phyloP scores from a whole-genome alignment of 2,888 invertebrate species.

The Willowsia nigromaculata region DNA sequence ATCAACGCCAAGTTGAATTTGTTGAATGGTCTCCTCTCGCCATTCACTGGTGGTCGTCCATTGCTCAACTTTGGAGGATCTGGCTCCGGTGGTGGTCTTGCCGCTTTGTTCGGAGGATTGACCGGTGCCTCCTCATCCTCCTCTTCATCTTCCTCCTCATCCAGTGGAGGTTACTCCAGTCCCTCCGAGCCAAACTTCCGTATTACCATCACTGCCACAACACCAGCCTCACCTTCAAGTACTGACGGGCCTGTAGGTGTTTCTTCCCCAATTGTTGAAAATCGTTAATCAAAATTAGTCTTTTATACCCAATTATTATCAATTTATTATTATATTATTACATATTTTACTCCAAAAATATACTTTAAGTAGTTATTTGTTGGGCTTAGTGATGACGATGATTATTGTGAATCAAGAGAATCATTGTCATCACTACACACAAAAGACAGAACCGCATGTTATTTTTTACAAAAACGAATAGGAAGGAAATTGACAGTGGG shows the following conservation, averaged over 20 bases:
- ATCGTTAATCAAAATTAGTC: conserved; percentile 67
- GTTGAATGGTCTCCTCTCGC: conserved; percentile 78
- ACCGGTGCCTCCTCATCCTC: conserved; percentile 57
- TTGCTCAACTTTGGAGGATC: conserved; percentile 77
- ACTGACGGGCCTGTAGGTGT: conserved; percentile 78
- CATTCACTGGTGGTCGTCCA: conserved; percentile 79
- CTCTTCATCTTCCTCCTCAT: conserved; percentile 69
- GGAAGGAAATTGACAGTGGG: not conserved
- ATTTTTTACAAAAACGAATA: not conserved
- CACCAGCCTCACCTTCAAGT: conserved; percentile 74
- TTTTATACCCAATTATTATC: conserved; percentile 39
- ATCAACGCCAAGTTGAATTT: conserved; percentile 79
- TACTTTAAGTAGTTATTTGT: conserved; percentile 41
- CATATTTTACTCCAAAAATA: conserved; percentile 34
- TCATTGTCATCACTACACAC: not conserved
- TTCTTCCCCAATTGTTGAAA: conserved; percentile 78
- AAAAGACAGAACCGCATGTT: conserved; percentile 1
- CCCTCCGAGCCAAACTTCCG: conserved; percentile 79
- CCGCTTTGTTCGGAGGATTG: conserved; percentile 66
- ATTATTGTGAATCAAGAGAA: not conserved
- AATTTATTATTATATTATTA: conserved; percentile 36
- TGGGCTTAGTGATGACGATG: conserved; percentile 12
- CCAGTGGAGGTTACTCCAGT: conserved; percentile 72
- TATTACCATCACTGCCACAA: conserved; percentile 78
- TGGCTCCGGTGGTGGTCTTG: conserved; percentile 59